phyloP scores from a whole-genome alignment of 1,140 invertebrate genomes.

The Scaptomyza graminum region DNA sequence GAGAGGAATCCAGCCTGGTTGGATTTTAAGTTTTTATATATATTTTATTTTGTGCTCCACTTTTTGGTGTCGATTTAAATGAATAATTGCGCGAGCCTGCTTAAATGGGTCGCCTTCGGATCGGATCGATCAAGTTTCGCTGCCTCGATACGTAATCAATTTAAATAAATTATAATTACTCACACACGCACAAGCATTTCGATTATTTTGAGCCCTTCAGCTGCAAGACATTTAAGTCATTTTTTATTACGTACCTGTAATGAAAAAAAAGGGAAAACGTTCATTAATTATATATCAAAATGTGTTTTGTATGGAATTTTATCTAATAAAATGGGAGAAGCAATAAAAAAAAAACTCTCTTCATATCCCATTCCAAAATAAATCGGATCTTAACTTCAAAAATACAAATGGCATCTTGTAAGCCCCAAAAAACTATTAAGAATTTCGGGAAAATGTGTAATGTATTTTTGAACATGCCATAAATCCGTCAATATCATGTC shows the following conservation, averaged over 20 bases:
- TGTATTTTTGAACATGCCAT: conserved; percentile 7
- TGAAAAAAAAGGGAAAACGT: conserved; percentile 22
- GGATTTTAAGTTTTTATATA: no score
- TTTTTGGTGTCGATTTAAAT: conserved; percentile 67
- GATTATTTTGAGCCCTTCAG: conserved; percentile 6
- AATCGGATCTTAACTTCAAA: background rate
- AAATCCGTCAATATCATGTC: conserved; percentile 22
- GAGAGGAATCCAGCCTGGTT: conserved; percentile 40
- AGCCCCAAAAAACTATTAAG: background rate
- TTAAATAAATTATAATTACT: conserved; percentile 81
- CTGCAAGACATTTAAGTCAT: conserved; percentile 19
- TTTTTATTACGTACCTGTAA: conserved; percentile 62
- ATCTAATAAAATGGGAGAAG: background rate
- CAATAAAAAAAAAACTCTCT: background rate
- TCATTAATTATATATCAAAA: conserved; percentile 29
- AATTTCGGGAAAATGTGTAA: background rate
- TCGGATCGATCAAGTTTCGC: conserved; percentile 57
- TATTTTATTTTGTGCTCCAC: conserved; percentile 7
- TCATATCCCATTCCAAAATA: no score
- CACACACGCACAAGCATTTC: conserved; percentile 53
- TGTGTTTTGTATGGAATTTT: background rate
- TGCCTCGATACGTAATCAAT: conserved; percentile 61
- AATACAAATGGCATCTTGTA: background rate
- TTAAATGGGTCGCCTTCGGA: conserved; percentile 60
- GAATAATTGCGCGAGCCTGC: conserved; percentile 64